Percentiles rank a stretch among this genome's conserved stretches.
phyloP scores from a whole-genome alignment of 2,888 invertebrate genomes.

The Fissipunctia ypsillon region DNA sequence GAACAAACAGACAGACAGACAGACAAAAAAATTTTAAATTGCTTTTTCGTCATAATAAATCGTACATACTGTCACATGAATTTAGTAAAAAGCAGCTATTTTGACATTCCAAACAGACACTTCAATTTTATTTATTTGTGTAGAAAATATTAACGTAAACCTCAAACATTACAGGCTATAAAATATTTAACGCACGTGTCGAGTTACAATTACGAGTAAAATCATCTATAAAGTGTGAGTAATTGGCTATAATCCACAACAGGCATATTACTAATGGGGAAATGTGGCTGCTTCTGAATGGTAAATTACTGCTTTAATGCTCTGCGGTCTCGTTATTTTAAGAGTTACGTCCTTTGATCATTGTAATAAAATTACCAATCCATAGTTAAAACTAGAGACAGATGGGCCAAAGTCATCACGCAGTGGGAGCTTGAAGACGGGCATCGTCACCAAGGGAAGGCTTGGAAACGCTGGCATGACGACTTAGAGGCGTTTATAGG shows the following conservation, averaged over 20 bases:
- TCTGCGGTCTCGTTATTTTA: slow-evolving; percentile 5
- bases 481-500: too few relatives aligned
- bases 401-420: too few relatives aligned
- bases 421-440: too few relatives aligned
- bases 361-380: neutral
- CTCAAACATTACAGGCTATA: slow-evolving; percentile 16
- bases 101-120: too few relatives aligned
- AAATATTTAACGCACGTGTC: slow-evolving; percentile 46
- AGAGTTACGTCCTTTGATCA: slow-evolving; percentile 10
- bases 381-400: neutral
- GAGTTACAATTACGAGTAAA: slow-evolving; percentile 33
- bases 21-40: too few relatives aligned
- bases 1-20: too few relatives aligned
- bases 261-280: slow-evolving; percentile 48
- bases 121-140: slow-evolving; percentile 10
- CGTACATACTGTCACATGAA: too few relatives aligned
- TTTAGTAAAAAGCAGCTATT: too few relatives aligned
- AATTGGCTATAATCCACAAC: slow-evolving; percentile 58
- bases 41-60: too few relatives aligned
- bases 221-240: slow-evolving; percentile 48
- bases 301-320: slow-evolving; percentile 28
- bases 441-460: too few relatives aligned
- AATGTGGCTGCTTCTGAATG: slow-evolving; percentile 46
- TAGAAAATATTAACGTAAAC: slow-evolving; percentile 6
- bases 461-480: too few relatives aligned